phyloP scores from a whole-genome alignment of 2,888 invertebrate species.

The Lithophane semibrunnea region DNA sequence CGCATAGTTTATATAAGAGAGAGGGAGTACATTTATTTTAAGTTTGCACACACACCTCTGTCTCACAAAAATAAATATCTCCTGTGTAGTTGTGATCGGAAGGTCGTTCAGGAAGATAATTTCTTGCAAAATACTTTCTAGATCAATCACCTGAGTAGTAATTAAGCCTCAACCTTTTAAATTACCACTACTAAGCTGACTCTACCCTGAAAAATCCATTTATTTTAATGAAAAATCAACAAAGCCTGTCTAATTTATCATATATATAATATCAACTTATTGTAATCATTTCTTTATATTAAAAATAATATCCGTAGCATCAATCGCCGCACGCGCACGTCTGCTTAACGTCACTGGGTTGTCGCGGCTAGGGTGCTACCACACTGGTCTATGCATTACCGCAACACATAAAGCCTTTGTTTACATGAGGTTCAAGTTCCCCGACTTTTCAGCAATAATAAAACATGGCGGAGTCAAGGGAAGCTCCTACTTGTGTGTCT shows the following conservation, averaged over 20 bases:
- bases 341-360: neutral
- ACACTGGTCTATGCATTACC: neutral
- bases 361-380: neutral
- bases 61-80: neutral
- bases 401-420: neutral
- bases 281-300: conserved; percentile 57
- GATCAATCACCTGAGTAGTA: neutral
- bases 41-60: neutral
- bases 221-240: conserved; percentile 55
- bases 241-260: conserved; percentile 26
- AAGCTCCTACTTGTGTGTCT: neutral
- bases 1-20: too few species aligned
- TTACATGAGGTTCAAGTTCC: neutral
- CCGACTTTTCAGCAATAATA: neutral
- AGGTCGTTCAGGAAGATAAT: neutral
- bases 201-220: conserved; percentile 62
- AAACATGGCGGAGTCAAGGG: neutral
- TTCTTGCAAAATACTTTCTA: neutral
- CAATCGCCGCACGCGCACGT: conserved; percentile 22
- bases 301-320: conserved; percentile 46
- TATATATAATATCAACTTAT: conserved; percentile 14
- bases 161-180: conserved; percentile 2
- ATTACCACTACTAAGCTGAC: neutral
- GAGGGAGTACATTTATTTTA: neutral
- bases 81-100: neutral